Base-by-base conservation (phyloP, 1,140 invertebrate species). In the Danaus melanippus region DNA sequence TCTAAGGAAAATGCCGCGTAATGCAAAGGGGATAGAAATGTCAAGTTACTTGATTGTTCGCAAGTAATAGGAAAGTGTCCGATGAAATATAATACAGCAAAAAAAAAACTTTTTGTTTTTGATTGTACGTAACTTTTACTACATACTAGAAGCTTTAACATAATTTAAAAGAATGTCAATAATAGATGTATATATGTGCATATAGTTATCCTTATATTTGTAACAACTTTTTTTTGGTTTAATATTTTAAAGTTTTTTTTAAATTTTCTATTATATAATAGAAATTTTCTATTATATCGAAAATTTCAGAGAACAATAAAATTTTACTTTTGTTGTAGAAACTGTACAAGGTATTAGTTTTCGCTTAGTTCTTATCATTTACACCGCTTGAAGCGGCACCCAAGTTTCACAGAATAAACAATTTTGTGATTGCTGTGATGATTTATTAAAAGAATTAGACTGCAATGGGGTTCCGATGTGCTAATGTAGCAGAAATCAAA, bases 21-120 rank as follows among this genome's bases (percentile, higher is more conserved):
- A 69, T 57, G 52, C 64, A 50, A 64, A 69, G 66, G 69, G 67
- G 74, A 67, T 70, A 57, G 59, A 64, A 67, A 57, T 72, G 69
- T 66, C 69, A 72, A 66, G 58, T 42, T 53, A 50, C n/a, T 55
- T 46, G 10, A 40, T 46, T 48, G 9, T 51, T 32, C 21, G 21
- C 12, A 72, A 67, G 59, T 56, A 11, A 52, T 12, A 55, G 48
- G 58, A 40, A 40, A 12, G 4, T n/a, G 41, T 50, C 53, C 53
- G 42, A 8, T 42, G 11, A 32, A 32, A 32, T 7, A 32, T 32
- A 32, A 4, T 32, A 32, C 6, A 32, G 21, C 7, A 32, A 32
- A 32, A 32, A 8, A 32, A 32, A 8, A 8, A n/a, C n/a, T n/a
- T 32, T 32, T 32, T 32, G 2, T 32, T 5, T 3, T 1, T 15